Conservation (phyloP, 2,113 vertebrate genomes). For the Calonectris borealis region DNA sequence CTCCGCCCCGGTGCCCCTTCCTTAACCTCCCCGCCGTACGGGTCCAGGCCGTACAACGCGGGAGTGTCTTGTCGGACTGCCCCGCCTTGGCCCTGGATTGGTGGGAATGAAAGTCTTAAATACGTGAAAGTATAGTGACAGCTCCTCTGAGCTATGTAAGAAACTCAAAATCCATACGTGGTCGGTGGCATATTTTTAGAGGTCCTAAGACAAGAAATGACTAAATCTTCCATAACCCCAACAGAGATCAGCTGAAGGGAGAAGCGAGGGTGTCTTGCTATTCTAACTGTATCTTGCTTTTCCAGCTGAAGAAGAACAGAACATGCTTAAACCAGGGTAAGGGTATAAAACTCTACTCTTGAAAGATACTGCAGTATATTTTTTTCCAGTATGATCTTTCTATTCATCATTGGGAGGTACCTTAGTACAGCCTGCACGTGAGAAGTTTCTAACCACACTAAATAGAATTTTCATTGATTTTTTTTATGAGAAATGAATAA, state of each 20-base stretch:
- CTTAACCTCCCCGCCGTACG: fast-evolving
- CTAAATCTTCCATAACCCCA: too few species aligned
- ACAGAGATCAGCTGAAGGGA: background rate
- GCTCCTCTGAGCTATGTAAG: fast-evolving
- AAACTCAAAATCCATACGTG: fast-evolving
- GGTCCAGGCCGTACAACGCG: fast-evolving
- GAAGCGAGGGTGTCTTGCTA: background rate
- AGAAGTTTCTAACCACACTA: background rate
- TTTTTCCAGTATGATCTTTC: background rate
- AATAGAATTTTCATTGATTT: background rate
- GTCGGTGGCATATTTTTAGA: fast-evolving
- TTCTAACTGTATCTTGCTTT: background rate
- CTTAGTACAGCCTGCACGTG: background rate
- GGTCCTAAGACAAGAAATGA: fast-evolving
- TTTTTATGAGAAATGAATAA: background rate
- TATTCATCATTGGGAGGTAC: background rate
- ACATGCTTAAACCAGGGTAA: background rate
- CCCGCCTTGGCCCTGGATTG: too few species aligned
- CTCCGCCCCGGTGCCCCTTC: background rate
- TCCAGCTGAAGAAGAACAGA: background rate
- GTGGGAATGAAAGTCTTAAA: background rate
- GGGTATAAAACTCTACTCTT: background rate
- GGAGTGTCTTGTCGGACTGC: fast-evolving
- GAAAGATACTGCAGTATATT: fast-evolving
- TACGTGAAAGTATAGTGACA: fast-evolving